phyloP scores from a whole-genome alignment of 2,888 invertebrate species.

The Heliconius charithonia region DNA sequence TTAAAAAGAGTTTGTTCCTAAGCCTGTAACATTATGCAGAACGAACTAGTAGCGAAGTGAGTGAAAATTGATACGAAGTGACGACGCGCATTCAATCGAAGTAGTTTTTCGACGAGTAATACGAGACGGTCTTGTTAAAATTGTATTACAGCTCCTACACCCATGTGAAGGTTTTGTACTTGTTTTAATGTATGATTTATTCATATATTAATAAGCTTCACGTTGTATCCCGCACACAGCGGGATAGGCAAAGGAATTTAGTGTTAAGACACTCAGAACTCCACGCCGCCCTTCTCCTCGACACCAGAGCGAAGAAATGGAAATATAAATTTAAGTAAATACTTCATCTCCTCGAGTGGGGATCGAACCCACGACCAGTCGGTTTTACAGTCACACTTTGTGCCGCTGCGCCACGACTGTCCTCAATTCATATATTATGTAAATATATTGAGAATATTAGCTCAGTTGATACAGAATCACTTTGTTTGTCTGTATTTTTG shows the following conservation, averaged over 20 bases:
- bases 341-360: no score
- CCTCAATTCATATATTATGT: no score
- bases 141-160: background rate
- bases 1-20: background rate
- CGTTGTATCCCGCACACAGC: background rate
- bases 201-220: background rate
- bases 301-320: no score
- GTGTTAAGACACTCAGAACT: no score
- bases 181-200: background rate
- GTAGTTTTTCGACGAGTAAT: constrained; percentile 24
- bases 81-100: constrained; percentile 16
- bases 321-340: no score
- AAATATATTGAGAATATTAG: no score
- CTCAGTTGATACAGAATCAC: no score
- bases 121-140: constrained; percentile 10
- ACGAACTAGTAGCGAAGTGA: constrained; percentile 12
- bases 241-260: background rate
- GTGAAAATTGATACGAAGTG: constrained; percentile 23
- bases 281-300: no score
- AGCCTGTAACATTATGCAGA: constrained; percentile 13
- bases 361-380: no score
- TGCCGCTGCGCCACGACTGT: no score
- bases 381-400: no score
- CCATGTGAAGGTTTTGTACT: constrained; percentile 2
- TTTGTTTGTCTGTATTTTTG: no score